Conservation (phyloP, 2,113 vertebrate genomes). For the Hippoglossus stenolepis region DNA sequence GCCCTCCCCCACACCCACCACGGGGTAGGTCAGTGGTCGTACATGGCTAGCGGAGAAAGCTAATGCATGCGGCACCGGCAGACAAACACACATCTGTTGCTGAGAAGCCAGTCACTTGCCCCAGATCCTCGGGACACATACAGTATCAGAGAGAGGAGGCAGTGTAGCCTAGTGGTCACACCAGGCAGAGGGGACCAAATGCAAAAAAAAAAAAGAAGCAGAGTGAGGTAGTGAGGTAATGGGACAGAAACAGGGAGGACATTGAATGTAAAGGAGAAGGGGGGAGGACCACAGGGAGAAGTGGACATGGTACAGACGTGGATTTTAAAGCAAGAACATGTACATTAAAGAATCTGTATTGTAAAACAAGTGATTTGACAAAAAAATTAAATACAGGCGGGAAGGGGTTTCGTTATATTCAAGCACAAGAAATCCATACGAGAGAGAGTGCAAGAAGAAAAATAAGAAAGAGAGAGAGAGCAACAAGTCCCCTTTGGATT, state of each 20-base stretch:
- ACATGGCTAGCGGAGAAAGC: slow-evolving; percentile 46
- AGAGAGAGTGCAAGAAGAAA: slow-evolving; percentile 7
- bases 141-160: slow-evolving; percentile 68
- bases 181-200: slow-evolving; percentile 50
- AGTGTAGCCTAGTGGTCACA: slow-evolving; percentile 84
- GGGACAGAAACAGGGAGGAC: slow-evolving; percentile 20
- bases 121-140: slow-evolving; percentile 61
- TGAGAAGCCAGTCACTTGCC: slow-evolving; percentile 70
- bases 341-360: slow-evolving; percentile 33
- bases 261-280: slow-evolving; percentile 10
- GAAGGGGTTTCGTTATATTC: slow-evolving; percentile 60
- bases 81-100: slow-evolving; percentile 80
- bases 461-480: slow-evolving; percentile 35
- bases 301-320: slow-evolving; percentile 7
- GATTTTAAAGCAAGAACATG: slow-evolving; percentile 28
- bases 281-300: not conserved
- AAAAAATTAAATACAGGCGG: not conserved
- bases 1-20: slow-evolving; percentile 40
- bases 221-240: not conserved
- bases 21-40: slow-evolving; percentile 69
- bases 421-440: slow-evolving; percentile 31
- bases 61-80: slow-evolving; percentile 63
- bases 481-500: slow-evolving; percentile 78
- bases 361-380: slow-evolving; percentile 47
- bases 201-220: not conserved